These are phyloP conservation scores for Hippoglossus stenolepis DNA, from an alignment of 2,113 vertebrate species.

Conservation along the genomic window DNA sequence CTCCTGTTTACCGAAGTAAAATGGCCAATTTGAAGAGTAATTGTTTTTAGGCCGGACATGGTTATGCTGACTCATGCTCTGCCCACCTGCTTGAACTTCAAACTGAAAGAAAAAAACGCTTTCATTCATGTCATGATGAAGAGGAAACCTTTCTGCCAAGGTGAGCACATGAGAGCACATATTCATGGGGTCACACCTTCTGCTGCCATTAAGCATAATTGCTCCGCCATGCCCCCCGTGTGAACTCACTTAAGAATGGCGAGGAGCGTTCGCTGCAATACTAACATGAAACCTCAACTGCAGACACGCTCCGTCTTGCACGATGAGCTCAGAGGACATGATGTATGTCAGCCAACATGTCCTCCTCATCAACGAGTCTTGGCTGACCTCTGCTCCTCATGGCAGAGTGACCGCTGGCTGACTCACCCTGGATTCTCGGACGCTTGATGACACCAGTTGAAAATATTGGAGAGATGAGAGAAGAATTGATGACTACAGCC, in stretches of 20 bases:
- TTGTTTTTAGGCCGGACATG: not conserved
- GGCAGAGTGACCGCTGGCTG: conserved; percentile 33
- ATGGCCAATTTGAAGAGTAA: not conserved
- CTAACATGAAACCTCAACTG: conserved; percentile 6
- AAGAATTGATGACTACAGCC: conserved; percentile 35
- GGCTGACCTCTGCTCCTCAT: conserved; percentile 7
- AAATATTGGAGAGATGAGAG: conserved; percentile 29
- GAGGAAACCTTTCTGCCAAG: conserved; percentile 5
- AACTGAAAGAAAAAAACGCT: conserved; percentile 1
- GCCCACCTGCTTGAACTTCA: conserved; percentile 1
- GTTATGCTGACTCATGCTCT: not conserved
- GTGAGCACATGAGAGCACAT: conserved; percentile 36
- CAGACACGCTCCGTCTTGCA: conserved; percentile 8
- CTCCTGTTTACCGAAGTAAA: not conserved
- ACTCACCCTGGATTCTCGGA: conserved; percentile 40
- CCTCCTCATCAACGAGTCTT: conserved; percentile 2
- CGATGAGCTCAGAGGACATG: conserved; percentile 14
- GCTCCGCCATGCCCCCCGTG: conserved; percentile 33
- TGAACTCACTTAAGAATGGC: conserved; percentile 53
- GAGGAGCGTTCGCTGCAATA: conserved; percentile 22
- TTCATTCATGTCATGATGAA: conserved; percentile 21
- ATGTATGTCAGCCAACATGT: not conserved
- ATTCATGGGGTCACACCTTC: conserved; percentile 45
- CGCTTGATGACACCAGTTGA: conserved; percentile 31
- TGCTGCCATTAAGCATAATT: conserved; percentile 53